Conservation (phyloP, 2,113 vertebrate genomes). For the Astatotilapia flaviijosephi region DNA sequence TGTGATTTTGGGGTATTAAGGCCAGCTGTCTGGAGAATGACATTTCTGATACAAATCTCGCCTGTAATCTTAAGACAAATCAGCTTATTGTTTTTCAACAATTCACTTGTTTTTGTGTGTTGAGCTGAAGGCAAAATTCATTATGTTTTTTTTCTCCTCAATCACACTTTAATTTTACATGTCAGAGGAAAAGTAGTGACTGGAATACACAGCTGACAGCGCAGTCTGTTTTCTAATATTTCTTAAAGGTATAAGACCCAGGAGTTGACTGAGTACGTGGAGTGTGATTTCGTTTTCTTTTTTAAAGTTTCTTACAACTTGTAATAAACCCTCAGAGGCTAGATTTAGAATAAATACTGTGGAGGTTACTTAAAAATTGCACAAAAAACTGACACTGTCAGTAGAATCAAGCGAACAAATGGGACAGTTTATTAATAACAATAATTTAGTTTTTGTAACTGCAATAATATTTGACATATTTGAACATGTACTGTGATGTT, state of each 20-base stretch:
- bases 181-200: not conserved
- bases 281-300: not conserved
- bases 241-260: not conserved
- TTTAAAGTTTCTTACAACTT: not conserved
- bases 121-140: not conserved
- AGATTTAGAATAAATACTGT: not conserved
- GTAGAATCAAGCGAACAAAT: not conserved
- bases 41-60: slow-evolving; percentile 20
- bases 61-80: slow-evolving; percentile 43
- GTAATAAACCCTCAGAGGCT: not conserved
- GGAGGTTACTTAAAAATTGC: not conserved
- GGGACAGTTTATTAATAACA: not conserved
- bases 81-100: slow-evolving; percentile 10
- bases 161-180: not conserved
- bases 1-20: slow-evolving; percentile 45
- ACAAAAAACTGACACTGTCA: not conserved
- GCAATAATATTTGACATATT: not conserved
- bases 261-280: not conserved
- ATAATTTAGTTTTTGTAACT: not conserved
- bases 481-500: not conserved
- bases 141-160: not conserved
- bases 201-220: not conserved
- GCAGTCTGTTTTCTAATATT: not conserved
- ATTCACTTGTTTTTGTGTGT: slow-evolving; percentile 1
- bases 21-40: slow-evolving; percentile 34